Evolutionary conservation across 2,888 invertebrate genomes (phyloP).

Genomic region (Luperina nickerlii): DNA sequence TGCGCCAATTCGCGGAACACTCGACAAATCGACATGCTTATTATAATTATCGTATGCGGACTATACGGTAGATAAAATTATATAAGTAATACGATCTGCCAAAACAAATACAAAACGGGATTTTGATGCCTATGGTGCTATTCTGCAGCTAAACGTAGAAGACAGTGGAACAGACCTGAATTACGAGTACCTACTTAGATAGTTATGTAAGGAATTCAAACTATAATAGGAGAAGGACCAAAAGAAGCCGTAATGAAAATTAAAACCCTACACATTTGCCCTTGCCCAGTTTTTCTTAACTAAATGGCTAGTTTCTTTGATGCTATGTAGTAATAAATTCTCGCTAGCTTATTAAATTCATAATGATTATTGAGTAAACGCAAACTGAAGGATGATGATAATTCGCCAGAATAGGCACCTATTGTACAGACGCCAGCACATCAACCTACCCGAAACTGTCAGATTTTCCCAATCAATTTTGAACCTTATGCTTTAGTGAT

Average conservation of each 20-base stretch:
- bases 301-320: too few relatives aligned
- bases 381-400: not conserved
- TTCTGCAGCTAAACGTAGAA: not conserved
- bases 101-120: not conserved
- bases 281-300: too few relatives aligned
- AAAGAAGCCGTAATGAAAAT: not conserved
- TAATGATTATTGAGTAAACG: not conserved
- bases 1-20: constrained; percentile 27
- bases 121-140: not conserved
- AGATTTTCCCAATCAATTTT: too few relatives aligned
- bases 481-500: too few relatives aligned
- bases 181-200: not conserved
- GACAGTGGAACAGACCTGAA: not conserved
- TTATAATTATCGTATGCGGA: not conserved
- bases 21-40: constrained; percentile 17
- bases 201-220: not conserved
- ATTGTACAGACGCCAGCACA: too few relatives aligned
- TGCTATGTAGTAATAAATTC: not conserved
- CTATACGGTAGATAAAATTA: not conserved
- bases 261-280: not conserved
- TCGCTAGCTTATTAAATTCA: not conserved
- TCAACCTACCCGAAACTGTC: too few relatives aligned
- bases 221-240: not conserved
- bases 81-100: not conserved
- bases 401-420: not conserved